Conservation (phyloP, 2,113 vertebrate species). For the Platycercus adscitus region DNA sequence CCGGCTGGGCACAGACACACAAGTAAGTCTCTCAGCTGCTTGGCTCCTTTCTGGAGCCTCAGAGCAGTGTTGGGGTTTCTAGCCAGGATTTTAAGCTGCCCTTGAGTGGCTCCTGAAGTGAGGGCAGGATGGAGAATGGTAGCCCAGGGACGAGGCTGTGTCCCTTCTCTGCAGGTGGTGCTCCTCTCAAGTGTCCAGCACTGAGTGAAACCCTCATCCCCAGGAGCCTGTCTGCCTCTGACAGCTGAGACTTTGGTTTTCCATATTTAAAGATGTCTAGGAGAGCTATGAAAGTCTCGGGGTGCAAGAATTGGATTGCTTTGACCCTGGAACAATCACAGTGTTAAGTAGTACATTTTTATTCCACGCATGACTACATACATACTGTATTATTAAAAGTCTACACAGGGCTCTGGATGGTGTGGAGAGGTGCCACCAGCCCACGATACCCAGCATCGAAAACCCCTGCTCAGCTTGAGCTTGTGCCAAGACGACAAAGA, state of each 20-base stretch:
- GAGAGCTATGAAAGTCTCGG: background rate
- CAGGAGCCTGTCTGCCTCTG: background rate
- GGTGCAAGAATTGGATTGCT: background rate
- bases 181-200: background rate
- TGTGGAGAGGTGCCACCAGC: background rate
- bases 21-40: background rate
- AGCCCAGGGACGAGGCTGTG: background rate
- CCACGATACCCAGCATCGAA: background rate
- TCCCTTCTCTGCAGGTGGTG: background rate
- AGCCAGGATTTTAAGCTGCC: background rate
- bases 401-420: background rate
- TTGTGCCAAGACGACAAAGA: background rate
- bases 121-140: background rate
- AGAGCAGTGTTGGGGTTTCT: background rate
- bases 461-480: background rate
- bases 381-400: background rate
- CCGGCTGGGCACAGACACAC: fast-evolving
- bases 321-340: background rate
- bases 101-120: fast-evolving
- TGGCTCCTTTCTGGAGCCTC: background rate
- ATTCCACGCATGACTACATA: background rate
- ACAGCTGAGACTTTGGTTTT: background rate
- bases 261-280: background rate
- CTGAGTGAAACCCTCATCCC: background rate
- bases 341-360: background rate